A percentile compares a stretch with the other conserved stretches of the same genome.
These are phyloP conservation scores for Ramphastos sulfuratus DNA, from an alignment of 2,113 vertebrate species.

Conservation along the genomic window DNA sequence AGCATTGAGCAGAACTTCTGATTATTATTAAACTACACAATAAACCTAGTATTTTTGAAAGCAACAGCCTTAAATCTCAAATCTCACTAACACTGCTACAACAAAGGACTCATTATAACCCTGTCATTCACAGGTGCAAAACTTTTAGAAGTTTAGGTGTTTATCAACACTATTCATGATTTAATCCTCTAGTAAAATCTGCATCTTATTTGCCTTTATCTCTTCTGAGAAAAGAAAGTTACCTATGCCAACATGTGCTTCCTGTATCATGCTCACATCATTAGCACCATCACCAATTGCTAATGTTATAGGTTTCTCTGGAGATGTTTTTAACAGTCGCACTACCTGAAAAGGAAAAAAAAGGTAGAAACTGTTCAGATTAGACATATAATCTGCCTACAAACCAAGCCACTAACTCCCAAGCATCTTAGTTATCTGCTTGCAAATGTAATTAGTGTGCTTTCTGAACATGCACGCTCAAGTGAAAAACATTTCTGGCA, in stretches of 20 bases:
- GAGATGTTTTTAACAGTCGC: conserved; percentile 92
- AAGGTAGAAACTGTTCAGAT: background rate
- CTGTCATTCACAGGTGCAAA: background rate
- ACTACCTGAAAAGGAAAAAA: conserved; percentile 80
- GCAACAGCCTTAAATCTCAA: background rate
- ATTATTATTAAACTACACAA: background rate
- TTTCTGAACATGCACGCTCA: background rate
- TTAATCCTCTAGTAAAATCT: background rate
- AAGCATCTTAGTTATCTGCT: background rate
- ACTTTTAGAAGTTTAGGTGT: background rate
- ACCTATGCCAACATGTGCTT: conserved; percentile 98
- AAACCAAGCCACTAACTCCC: background rate
- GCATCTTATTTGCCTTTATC: background rate
- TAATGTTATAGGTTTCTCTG: conserved; percentile 95
- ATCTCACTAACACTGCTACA: background rate
- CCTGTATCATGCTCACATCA: conserved; percentile 99
- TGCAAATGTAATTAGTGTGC: background rate
- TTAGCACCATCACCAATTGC: conserved; percentile 96
- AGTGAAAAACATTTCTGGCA: background rate
- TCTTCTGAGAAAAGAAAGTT: conserved; percentile 37
- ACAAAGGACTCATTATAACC: background rate
- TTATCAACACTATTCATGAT: background rate
- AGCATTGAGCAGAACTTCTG: background rate
- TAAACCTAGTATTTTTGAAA: background rate
- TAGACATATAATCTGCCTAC: background rate